These are phyloP conservation scores for Dicaeum eximium DNA, from an alignment of 2,113 vertebrate species.

Conservation along the genomic window DNA sequence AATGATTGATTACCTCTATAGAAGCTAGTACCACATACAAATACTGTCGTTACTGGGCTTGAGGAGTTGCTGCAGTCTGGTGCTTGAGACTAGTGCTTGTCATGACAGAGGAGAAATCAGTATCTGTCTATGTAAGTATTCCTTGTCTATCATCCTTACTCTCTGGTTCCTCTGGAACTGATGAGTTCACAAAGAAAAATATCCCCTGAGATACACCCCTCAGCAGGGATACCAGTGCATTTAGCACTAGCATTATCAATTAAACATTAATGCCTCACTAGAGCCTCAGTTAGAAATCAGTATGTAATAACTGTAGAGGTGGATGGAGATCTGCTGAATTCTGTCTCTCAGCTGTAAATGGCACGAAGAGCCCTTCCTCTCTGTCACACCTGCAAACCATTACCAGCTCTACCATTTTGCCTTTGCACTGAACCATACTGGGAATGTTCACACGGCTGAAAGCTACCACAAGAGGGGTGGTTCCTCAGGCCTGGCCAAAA, in stretches of 20 bases:
- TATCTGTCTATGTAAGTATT: not conserved
- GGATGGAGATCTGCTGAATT: not conserved
- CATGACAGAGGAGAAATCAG: not conserved
- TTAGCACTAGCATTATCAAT: not conserved
- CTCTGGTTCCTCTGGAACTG: not conserved
- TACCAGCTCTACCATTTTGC: not conserved
- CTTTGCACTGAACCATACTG: not conserved
- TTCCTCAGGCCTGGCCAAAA: not conserved
- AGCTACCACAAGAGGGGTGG: not conserved
- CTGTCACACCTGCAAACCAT: not conserved
- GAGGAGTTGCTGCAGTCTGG: not conserved
- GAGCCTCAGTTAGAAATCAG: not conserved
- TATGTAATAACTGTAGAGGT: not conserved
- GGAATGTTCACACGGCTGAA: not conserved
- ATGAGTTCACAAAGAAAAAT: not conserved
- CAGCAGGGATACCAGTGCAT: not conserved
- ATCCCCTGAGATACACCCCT: not conserved
- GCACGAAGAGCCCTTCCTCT: accelerated
- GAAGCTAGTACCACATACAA: not conserved
- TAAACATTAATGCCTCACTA: not conserved
- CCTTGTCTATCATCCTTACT: not conserved
- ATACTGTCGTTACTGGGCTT: not conserved
- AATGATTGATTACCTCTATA: not conserved
- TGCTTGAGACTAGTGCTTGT: too few species aligned
- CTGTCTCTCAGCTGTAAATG: not conserved